Evolutionary conservation across 2,797 vertebrate species (phyloP).

Genomic region (Alcedo atthis): DNA sequence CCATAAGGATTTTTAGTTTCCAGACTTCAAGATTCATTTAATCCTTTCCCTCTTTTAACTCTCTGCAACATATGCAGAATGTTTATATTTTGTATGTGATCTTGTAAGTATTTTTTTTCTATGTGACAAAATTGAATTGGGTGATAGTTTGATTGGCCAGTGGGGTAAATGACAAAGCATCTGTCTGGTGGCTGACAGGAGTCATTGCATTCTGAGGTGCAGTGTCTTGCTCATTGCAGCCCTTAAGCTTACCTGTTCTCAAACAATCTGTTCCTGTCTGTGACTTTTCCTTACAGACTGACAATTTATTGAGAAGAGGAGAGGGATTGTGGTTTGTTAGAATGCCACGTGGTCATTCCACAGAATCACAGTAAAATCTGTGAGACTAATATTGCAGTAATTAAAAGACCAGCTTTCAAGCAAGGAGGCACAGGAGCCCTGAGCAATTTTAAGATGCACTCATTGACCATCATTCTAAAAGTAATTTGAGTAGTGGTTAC

Average conservation of each 20-base stretch:
- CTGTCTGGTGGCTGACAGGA: background rate
- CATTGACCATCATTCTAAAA: background rate
- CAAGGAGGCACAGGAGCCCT: background rate
- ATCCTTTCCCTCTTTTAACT: background rate
- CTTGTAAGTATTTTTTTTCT: background rate
- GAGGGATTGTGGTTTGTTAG: background rate
- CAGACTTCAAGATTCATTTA: background rate
- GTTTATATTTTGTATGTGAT: background rate
- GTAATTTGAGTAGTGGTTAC: background rate
- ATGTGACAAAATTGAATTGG: background rate
- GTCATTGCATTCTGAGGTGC: background rate
- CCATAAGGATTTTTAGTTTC: background rate
- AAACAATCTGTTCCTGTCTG: background rate
- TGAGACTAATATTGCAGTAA: background rate
- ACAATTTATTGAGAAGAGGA: background rate
- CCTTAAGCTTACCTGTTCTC: too few relatives aligned
- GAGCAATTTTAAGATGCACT: background rate
- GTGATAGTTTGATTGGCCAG: background rate
- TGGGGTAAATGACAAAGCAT: background rate
- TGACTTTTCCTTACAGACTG: background rate
- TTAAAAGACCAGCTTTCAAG: background rate
- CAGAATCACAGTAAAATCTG: background rate
- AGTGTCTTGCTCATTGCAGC: accelerated
- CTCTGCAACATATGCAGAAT: background rate
- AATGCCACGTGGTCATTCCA: background rate